phyloP scores from a whole-genome alignment of 2,888 invertebrate species.

The Pollenia amentaria region DNA sequence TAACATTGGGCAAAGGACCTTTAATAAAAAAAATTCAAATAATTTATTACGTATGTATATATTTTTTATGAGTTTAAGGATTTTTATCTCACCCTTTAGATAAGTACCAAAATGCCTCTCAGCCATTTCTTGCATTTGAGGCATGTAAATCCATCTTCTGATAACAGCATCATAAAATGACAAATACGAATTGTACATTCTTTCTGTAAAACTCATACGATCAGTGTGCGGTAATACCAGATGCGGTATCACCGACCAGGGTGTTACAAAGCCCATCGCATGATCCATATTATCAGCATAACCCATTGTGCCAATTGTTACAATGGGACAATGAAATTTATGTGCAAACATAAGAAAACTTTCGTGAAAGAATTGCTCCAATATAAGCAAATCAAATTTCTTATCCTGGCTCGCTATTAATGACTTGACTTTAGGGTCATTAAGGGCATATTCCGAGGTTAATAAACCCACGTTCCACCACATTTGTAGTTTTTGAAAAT shows the following conservation, averaged over 20 bases:
- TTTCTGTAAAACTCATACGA: conserved; percentile 83
- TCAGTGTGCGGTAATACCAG: conserved; percentile 81
- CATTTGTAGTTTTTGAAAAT: conserved; percentile 82
- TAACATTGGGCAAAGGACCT: conserved; percentile 83
- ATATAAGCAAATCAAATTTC: conserved; percentile 84
- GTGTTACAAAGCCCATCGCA: conserved; percentile 83
- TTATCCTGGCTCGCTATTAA: conserved; percentile 81
- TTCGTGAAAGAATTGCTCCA: conserved; percentile 85
- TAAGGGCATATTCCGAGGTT: conserved; percentile 82
- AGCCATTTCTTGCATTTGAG: conserved; percentile 83
- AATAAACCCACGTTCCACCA: conserved; percentile 81
- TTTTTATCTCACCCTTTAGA: conserved; percentile 77
- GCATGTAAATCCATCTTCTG: conserved; percentile 82
- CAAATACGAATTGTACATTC: conserved; percentile 83
- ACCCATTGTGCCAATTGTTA: conserved; percentile 84
- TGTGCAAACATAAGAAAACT: conserved; percentile 84
- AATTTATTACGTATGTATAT: background rate
- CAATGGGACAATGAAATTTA: conserved; percentile 84
- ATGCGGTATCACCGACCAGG: conserved; percentile 83
- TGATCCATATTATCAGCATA: conserved; percentile 84
- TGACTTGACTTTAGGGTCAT: conserved; percentile 79
- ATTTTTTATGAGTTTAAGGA: background rate
- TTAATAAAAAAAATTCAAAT: background rate
- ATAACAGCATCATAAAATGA: conserved; percentile 81
- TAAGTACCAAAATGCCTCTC: conserved; percentile 80